Evolutionary conservation across 2,797 vertebrate species (phyloP).

Genomic region (Protosalanx chinensis): DNA sequence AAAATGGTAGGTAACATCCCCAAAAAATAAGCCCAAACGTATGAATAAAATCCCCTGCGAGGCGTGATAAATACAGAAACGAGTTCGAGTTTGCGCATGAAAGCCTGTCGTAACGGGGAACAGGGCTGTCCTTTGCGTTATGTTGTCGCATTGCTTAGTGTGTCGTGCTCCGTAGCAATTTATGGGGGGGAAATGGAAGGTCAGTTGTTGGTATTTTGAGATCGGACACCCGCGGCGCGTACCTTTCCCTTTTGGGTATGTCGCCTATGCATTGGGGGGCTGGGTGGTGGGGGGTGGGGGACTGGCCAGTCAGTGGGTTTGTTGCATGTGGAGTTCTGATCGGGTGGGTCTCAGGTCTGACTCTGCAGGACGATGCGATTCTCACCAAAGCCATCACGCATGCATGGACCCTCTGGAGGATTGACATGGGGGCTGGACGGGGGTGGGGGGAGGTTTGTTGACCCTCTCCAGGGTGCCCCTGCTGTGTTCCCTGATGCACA

Average conservation of each 20-base stretch:
- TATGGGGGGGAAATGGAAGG: constrained; percentile 60
- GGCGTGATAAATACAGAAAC: constrained; percentile 26
- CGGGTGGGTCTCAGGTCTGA: constrained; percentile 49
- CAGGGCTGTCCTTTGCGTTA: constrained; percentile 38
- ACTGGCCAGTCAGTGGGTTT: constrained; percentile 40
- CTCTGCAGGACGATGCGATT: constrained; percentile 37
- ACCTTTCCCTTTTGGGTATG: constrained; percentile 76
- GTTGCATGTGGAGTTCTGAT: constrained; percentile 32
- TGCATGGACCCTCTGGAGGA: not conserved
- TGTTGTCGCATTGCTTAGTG: constrained; percentile 65
- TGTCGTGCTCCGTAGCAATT: constrained; percentile 52
- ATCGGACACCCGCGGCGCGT: constrained; percentile 60
- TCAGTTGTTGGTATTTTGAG: constrained; percentile 78
- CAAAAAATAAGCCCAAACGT: constrained; percentile 37
- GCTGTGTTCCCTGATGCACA: not conserved
- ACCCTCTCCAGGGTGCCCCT: not conserved
- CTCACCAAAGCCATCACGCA: constrained; percentile 10
- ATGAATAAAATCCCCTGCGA: constrained; percentile 28
- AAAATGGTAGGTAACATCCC: constrained; percentile 82
- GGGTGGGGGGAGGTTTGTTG: not conserved
- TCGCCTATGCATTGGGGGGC: constrained; percentile 40
- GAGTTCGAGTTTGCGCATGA: constrained; percentile 6
- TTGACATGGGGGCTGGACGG: not conserved
- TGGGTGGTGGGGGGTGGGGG: constrained; percentile 18
- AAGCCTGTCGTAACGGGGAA: constrained; percentile 12